Evolutionary conservation across 2,113 vertebrate species (phyloP), one percentile per base, ranked within the genome.

Genomic region (Ia io): DNA sequence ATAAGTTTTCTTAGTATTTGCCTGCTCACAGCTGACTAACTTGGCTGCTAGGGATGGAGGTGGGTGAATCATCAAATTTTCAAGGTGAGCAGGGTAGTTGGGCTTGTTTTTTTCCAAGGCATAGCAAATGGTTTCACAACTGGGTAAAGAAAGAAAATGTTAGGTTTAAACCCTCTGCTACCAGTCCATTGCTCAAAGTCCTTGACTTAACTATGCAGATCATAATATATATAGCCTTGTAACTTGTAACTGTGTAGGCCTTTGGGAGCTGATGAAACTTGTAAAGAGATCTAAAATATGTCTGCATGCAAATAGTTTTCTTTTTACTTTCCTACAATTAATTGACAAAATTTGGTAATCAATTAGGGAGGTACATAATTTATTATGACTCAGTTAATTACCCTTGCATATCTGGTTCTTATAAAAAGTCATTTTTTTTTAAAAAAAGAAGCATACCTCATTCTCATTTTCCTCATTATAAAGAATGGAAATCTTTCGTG

Each of bases 321-420:
- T 28, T 67, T 84, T 59, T 40, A 32, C 14, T 59, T 92, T 73
- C 47, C n/a, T 61, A 70, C 9, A 65, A 49, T 79, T 95, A 95
- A 44, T 13, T 37, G 84, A 90, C 25, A 95, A 79, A 82, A 82
- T 74, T 74, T 84, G 85, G 77, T 51, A n/a, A 85, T 88, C 40
- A 59, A 5, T n/a, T 69, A 53, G 59, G 56, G 44, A 74, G 14
- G 35, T 18, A 61, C 6, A 53, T 70, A 63, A 51, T 61, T n/a
- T 85, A 51, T 40, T 88, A 56, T 56, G 63, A 93, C 20, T 10
- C n/a, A 79, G 51, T 61, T 85, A 47, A 76, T 85, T 42, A 84
- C 9, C 42, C 17, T 73, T 53, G 69, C 28, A 94, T 74, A 88
- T 53, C 51, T 56, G 30, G 11, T 53, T 93, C 74, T 92, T 61